A percentile compares a stretch with the other conserved stretches of the same genome.
Conservation (phyloP, 2,113 vertebrate species). For the Isichthys henryi region DNA sequence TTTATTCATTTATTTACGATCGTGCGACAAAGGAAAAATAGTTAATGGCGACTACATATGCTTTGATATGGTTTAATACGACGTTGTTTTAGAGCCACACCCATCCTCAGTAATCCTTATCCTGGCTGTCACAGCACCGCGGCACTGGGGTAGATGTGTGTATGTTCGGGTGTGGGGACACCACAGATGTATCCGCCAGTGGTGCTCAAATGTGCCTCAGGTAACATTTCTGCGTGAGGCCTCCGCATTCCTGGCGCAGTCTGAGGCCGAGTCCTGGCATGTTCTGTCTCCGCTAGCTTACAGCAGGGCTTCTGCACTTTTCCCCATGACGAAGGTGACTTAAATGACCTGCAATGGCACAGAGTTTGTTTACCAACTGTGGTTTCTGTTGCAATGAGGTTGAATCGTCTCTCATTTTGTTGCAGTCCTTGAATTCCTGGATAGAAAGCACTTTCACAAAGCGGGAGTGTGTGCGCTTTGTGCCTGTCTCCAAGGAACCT, state of each 20-base stretch:
- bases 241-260: not conserved
- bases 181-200: not conserved
- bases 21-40: not conserved
- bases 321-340: not conserved
- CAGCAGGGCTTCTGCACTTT: not conserved
- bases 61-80: not conserved
- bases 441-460: slow-evolving; percentile 81
- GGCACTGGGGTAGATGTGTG: not conserved
- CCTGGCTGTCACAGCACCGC: not conserved
- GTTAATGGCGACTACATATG: not conserved
- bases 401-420: slow-evolving; percentile 29
- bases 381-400: not conserved
- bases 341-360: not conserved
- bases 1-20: not conserved
- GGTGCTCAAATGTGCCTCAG: not conserved
- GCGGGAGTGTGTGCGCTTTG: slow-evolving; percentile 77
- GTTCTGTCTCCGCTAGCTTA: not conserved
- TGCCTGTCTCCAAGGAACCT: slow-evolving; percentile 81
- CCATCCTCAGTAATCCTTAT: not conserved
- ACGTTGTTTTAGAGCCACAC: not conserved
- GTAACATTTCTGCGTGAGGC: not conserved
- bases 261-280: not conserved
- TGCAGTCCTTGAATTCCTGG: slow-evolving; percentile 81
- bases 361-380: not conserved
- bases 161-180: not conserved